Base-by-base conservation (phyloP, 92 coral and sea anemone species). In the Epizoanthus rinbou region DNA sequence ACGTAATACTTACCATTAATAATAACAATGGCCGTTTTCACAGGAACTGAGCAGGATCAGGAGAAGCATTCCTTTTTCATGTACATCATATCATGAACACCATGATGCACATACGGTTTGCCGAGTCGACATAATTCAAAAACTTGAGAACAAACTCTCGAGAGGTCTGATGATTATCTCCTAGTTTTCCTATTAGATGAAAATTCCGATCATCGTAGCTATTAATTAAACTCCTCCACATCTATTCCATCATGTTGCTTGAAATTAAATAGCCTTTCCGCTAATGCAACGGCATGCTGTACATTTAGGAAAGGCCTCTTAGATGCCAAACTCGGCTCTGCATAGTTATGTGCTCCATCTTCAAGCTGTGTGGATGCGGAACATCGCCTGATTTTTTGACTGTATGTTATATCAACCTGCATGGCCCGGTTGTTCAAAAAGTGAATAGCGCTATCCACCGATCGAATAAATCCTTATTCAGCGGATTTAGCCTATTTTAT, bases 131-230 rank as follows among this genome's bases (percentile, higher is more conserved):
- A 57, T 85, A 74, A 81, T 94, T 94, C 21, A 86, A 71, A 64
- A 94, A 84, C 87, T 94, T 94, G 33, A 94, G 54, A 16, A 94
- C 83, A 80, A 80, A 94, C 63, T 88, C 94, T 47, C 39, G 9
- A 3, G 21, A 57, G 45, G 54, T 7, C 37, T 64, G 85, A 74
- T 28, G 33, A n/a, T 56, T 23, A 19, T 54, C 52, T 6, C 25
- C 73, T 54, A 85, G 45, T 21, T 57, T 64, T 6, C 93, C 94
- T 80, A 75, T 57, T 56, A 93, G 25, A 90, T 86, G 88, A 80
- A 88, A 94, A 59, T 92, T 90, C 10, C 90, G 86, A 82, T 94
- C 98, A 25, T 86, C 94, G 28, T 90, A 94, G 69, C 98, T 85
- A 0, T 76, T 89, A n/a, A n/a, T n/a, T n/a, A 67, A 94, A 85